A percentile compares a stretch with the other conserved stretches of the same genome.
phyloP scores from a whole-genome alignment of 2,113 vertebrate species.

The Phalacrocorax pelagicus region DNA sequence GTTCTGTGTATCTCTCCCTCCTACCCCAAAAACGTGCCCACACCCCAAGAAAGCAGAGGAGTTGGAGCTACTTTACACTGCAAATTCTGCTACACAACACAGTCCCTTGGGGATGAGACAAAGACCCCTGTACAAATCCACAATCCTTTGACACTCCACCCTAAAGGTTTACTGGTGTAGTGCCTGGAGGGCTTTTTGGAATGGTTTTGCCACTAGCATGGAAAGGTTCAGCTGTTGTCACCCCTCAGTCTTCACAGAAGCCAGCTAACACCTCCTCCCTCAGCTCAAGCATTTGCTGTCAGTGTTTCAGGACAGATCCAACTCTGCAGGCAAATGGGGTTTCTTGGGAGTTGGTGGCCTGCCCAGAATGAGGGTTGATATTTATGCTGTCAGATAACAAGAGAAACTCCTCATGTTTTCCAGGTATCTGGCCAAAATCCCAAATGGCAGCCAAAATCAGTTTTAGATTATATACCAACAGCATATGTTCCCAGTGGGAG shows the following conservation, averaged over 20 bases:
- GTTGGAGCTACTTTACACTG: not conserved
- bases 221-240: not conserved
- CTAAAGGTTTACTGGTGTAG: not conserved
- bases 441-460: not conserved
- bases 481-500: not conserved
- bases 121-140: not conserved
- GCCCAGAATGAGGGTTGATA: not conserved
- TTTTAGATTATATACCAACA: not conserved
- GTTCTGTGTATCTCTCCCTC: not conserved
- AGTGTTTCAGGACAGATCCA: not conserved
- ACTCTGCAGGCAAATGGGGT: not conserved
- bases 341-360: slow-evolving; percentile 26
- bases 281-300: not conserved
- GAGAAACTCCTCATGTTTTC: not conserved
- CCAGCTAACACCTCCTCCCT: slow-evolving; percentile 4
- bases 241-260: not conserved
- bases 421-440: not conserved
- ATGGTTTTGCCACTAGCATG: not conserved
- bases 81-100: not conserved
- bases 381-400: not conserved
- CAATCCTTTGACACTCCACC: not conserved
- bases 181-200: not conserved
- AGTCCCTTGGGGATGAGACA: not conserved
- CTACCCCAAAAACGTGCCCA: not conserved
- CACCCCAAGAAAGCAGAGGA: not conserved